Evolutionary conservation across 2,888 invertebrate species (phyloP), one percentile per base, ranked within the genome.

Genomic region (Tortrix viridana): DNA sequence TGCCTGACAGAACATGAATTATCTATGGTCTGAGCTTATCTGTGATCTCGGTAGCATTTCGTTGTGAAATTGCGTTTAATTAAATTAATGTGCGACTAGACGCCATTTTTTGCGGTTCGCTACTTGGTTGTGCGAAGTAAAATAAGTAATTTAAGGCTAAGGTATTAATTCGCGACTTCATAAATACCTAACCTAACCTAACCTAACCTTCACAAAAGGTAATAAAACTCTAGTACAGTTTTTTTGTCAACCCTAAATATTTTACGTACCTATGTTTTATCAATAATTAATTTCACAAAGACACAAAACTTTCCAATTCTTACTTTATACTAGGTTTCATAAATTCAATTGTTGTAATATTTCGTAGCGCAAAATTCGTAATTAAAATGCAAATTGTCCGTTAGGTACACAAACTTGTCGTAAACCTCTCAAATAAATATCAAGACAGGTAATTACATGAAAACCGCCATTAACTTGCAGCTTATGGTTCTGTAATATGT

Each of bases 11-110:
- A 62, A 62, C 62, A 62, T 56, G 62, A 62, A 57, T 52, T 57
- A 62, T 62, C 56, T 62, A 62, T 62, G 62, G 62, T 53, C 53
- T 57, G 20, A 52, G 62, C 62, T 62, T 62, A 62, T 62, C 62
- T 46, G 38, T 14, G 56, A 62, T 62, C 61, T 49, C 56, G 46
- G 62, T 62, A 57, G 62, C 56, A 19, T 52, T 57, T 62, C 62
- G 56, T 46, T 52, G 20, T 44, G 38, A 57, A 56, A 52, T 62
- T 62, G 44, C 23, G 14, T 62, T 56, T 62, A 57, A 57, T 62
- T 62, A 56, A 57, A 57, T 62, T 62, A 56, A 44, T 56, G 37
- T 56, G 50, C 37, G 49, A 50, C 16, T 56, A 55, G 56, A 26
- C 56, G 38, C 32, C 18, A 12, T 57, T 56, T 59, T 59, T 57